Evolutionary conservation across 2,113 vertebrate genomes (phyloP).

Genomic region (Platichthys flesus): DNA sequence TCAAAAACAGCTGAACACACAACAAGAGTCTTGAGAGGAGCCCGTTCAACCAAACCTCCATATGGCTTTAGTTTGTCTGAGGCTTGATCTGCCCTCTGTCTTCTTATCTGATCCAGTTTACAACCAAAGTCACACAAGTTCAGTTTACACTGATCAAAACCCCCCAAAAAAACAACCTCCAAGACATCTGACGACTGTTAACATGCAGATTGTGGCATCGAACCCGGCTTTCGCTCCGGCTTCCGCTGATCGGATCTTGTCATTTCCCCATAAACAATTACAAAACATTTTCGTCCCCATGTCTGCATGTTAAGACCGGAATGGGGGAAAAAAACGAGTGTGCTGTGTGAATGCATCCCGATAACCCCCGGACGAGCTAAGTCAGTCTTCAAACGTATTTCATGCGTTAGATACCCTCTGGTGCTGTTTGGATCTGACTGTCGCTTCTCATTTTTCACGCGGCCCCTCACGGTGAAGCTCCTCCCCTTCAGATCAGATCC

Average conservation of each 20-base stretch:
- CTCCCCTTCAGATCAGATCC: slow-evolving; percentile 45
- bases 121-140: slow-evolving; percentile 48
- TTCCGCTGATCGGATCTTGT: slow-evolving; percentile 50
- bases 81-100: neutral
- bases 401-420: slow-evolving; percentile 33
- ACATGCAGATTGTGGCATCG: slow-evolving; percentile 36
- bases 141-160: slow-evolving; percentile 29
- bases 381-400: slow-evolving; percentile 51
- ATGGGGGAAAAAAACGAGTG: neutral
- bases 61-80: slow-evolving; percentile 53
- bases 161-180: slow-evolving; percentile 18
- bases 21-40: slow-evolving; percentile 30
- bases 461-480: slow-evolving; percentile 21
- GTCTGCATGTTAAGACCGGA: slow-evolving; percentile 16
- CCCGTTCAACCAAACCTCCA: slow-evolving; percentile 46
- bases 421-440: slow-evolving; percentile 31
- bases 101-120: slow-evolving; percentile 53
- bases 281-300: slow-evolving; percentile 19
- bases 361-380: slow-evolving; percentile 37
- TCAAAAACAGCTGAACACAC: slow-evolving; percentile 44
- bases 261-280: slow-evolving; percentile 44
- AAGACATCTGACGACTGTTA: slow-evolving; percentile 39
- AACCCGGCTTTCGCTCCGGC: neutral
- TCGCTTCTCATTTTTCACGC: slow-evolving; percentile 46
- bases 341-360: neutral